Evolutionary conservation across 1,140 invertebrate species (phyloP).

Genomic region (Dreissena rostriformis): DNA sequence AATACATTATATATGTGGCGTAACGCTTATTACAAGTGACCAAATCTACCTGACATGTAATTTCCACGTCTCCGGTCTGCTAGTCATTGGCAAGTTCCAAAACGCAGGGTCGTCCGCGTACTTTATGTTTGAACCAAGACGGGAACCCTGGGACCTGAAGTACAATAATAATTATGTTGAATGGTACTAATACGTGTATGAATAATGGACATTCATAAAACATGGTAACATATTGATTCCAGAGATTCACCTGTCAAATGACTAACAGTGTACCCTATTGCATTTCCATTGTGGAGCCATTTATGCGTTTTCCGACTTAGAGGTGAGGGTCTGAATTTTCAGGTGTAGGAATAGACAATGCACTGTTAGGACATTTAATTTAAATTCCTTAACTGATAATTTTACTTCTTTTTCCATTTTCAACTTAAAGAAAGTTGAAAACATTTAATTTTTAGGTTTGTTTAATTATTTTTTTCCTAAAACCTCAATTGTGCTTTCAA

Average conservation of each 20-base stretch:
- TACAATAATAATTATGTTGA: not conserved
- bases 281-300: not conserved
- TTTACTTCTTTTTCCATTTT: not conserved
- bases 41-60: no score
- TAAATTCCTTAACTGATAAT: slow-evolving; percentile 6
- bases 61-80: not conserved
- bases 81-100: not conserved
- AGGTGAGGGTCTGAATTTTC: slow-evolving; percentile 12
- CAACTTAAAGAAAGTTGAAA: slow-evolving; percentile 5
- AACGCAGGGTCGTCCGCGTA: not conserved
- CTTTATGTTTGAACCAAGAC: not conserved
- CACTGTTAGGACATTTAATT: not conserved
- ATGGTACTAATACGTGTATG: not conserved
- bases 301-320: slow-evolving; percentile 28
- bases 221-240: not conserved
- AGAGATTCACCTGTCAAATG: slow-evolving; percentile 9
- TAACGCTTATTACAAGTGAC: no score
- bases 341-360: slow-evolving; percentile 15
- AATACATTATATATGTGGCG: no score
- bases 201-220: not conserved
- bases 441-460: slow-evolving; percentile 17
- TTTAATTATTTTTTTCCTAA: slow-evolving; percentile 34
- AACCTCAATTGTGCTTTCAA: slow-evolving; percentile 17
- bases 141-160: not conserved
- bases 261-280: slow-evolving; percentile 27